Base-by-base conservation (phyloP, 2,113 vertebrate genomes). In the Pristiophorus japonicus region DNA sequence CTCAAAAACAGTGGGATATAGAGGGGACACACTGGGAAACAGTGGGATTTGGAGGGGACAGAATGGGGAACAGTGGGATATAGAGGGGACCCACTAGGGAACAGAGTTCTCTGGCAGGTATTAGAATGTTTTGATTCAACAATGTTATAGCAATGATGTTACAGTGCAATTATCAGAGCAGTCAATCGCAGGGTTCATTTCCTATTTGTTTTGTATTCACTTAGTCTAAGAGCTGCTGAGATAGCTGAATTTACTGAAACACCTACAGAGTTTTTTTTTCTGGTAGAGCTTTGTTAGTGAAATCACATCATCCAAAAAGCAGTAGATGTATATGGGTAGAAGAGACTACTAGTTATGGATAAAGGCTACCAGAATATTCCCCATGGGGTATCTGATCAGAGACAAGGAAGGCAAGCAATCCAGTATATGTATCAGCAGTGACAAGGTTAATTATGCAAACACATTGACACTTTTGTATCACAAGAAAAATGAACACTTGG, bases 371-470 rank as follows among this genome's bases (percentile, higher is more conserved):
- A 27, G 67, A 24, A 30, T 70, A 42, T 20, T 81, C 38, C n/a
- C 78, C 78, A 81, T 38, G 78, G 38, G 78, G n/a, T 42, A 81
- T 22, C 38, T 42, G 78, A 45, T 42, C n/a, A 81, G 78, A 38
- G n/a, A 81, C 38, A 81, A 81, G 75, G 59, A 91, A 63, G 55
- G 81, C 27, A 42, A 38, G n/a, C 34, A 55, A 20, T n/a, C 55
- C 34, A 62, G 16, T 62, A 38, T 59, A n/a, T 2, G 55, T 91
- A 0, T n/a, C 12, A 42, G 34, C 55, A n/a, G 55, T 65, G 59
- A 59, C 59, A 92, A 92, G 88, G 59, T 92, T 92, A 92, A 92
- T 59, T 10, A 63, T 38, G 34, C 88, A 92, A 92, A 92, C n/a
- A 65, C 20, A 38, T 38, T 92, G 88, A 63, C 59, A 92, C n/a